Evolutionary conservation across 53 echinoderm and acorn worm species (phyloP).

Genomic region (Echinometra lucunter): DNA sequence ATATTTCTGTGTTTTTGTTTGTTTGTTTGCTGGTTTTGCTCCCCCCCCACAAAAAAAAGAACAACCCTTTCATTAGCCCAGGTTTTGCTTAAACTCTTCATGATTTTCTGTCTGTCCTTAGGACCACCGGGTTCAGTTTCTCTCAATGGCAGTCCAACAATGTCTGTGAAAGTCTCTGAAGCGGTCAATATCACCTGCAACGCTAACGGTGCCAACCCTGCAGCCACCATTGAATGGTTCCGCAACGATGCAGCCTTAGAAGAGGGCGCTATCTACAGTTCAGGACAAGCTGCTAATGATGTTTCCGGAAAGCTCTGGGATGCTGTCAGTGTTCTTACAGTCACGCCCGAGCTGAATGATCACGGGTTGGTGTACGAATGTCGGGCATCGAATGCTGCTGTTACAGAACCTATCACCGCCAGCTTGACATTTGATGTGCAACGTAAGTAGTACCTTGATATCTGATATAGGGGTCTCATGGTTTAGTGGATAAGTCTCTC

Average conservation of each 20-base stretch:
- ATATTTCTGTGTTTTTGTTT: too few species aligned
- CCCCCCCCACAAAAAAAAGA: too few species aligned
- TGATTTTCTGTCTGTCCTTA: constrained; percentile 3
- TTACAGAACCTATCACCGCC: constrained; percentile 66
- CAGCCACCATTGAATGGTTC: constrained; percentile 78
- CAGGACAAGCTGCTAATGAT: constrained; percentile 62
- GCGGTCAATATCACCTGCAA: constrained; percentile 79
- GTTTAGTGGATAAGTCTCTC: too few species aligned
- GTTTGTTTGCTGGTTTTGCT: too few species aligned
- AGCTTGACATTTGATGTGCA: constrained; percentile 82
- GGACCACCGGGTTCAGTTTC: constrained; percentile 78
- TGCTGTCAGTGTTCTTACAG: constrained; percentile 72
- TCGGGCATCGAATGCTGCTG: constrained; percentile 78
- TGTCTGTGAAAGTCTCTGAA: constrained; percentile 72
- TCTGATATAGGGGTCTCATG: too few species aligned
- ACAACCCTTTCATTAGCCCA: too few species aligned
- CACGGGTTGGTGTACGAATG: constrained; percentile 79
- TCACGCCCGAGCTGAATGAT: constrained; percentile 78
- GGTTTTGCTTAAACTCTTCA: too few species aligned
- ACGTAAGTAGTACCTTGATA: constrained; percentile 72
- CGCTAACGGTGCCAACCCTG: constrained; percentile 84
- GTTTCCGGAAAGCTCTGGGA: constrained; percentile 83
- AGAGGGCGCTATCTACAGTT: constrained; percentile 54
- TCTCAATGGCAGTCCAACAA: constrained; percentile 69
- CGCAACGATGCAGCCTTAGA: constrained; percentile 56